phyloP scores from a whole-genome alignment of 2,113 vertebrate genomes.

The Pseudorhombus dupliciocellatus region DNA sequence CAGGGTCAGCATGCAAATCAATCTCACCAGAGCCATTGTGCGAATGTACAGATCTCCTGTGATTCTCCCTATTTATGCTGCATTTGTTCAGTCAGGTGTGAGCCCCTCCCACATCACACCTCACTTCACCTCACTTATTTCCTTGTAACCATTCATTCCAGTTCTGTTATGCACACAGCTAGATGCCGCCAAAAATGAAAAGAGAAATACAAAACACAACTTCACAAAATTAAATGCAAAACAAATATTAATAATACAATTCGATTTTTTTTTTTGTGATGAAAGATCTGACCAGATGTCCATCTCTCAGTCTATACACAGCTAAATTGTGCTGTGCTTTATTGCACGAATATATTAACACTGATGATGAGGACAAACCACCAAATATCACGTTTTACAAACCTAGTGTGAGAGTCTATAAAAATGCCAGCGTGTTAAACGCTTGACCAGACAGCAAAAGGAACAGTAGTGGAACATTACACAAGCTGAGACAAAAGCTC shows the following conservation, averaged over 20 bases:
- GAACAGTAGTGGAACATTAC: constrained; percentile 8
- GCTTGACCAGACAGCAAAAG: constrained; percentile 4
- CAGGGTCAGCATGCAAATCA: constrained; percentile 20
- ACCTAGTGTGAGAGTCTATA: neutral
- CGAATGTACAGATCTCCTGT: neutral
- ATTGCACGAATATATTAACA: no score
- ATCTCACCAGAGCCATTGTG: constrained; percentile 49
- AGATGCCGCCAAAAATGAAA: neutral
- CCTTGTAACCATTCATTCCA: neutral
- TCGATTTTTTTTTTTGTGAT: neutral
- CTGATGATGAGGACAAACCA: no score
- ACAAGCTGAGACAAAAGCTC: neutral
- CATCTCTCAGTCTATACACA: no score
- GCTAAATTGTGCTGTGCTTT: no score
- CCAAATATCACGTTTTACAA: neutral
- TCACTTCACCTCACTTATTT: neutral
- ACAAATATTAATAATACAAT: neutral
- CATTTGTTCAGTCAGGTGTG: neutral
- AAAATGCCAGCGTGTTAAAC: neutral
- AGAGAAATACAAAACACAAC: neutral
- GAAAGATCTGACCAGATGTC: neutral
- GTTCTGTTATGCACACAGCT: neutral
- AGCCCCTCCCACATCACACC: constrained; percentile 11
- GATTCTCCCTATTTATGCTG: constrained; percentile 38
- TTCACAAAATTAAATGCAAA: neutral